Evolutionary conservation across 2,888 invertebrate species (phyloP), one percentile per base, ranked within the genome.

Genomic region (Drosophila aldrichi): DNA sequence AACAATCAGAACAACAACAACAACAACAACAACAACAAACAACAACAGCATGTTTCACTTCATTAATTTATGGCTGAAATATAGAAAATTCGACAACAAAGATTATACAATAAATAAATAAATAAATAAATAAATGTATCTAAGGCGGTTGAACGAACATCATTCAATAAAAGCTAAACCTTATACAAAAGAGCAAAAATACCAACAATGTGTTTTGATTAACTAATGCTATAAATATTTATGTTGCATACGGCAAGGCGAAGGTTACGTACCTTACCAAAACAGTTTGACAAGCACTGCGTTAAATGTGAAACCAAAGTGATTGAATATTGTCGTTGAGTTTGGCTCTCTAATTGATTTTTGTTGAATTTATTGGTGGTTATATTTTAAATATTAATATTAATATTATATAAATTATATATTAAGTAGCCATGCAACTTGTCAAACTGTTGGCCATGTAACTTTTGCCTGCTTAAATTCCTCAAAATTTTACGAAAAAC

Each of bases 111-210:
- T 57, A 66, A 71, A 18, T n/a, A n/a, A n/a, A n/a, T n/a, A n/a
- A n/a, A n/a, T n/a, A 74, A 38, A 46, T 48, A 66, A 66, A 43
- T 70, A 48, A 48, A 43, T 25, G 36, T 38, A 66, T 70, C 41
- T 57, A 65, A 70, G 70, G 81, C 49, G 61, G 48, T 69, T 79
- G 71, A 79, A 70, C 65, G 41, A 86, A 83, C 81, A 88, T 64
- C 87, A 64, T 83, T 83, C 77, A 88, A 84, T 88, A 85, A 86
- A 79, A 64, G 41, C 67, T 6, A 46, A 74, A 86, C 87, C 79
- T 74, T 65, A 77, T 61, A 32, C 18, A 41, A 60, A 70, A 65
- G 68, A 88, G 79, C 84, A 83, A 83, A 71, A 65, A 51, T 36
- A 18, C 38, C 9, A n/a, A 48, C 18, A 20, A 44, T 64, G 18